Evolutionary conservation across 2,113 vertebrate genomes (phyloP).

Genomic region (Hipposideros armiger): DNA sequence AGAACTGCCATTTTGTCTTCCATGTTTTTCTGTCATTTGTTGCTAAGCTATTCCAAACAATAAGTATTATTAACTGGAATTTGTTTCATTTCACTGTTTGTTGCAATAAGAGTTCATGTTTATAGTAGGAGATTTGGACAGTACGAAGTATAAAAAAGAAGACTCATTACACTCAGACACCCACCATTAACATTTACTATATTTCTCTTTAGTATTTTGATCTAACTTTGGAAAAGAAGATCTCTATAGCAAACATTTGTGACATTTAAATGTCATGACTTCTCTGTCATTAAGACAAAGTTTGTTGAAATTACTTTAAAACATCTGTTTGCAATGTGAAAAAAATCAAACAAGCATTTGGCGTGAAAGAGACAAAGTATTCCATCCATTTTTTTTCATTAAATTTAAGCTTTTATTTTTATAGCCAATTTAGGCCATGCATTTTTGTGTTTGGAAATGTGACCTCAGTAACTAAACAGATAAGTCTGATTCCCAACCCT

Average conservation of each 20-base stretch:
- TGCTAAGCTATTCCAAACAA: neutral
- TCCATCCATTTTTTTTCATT: neutral
- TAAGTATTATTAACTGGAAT: neutral
- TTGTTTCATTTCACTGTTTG: neutral
- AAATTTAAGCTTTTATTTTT: neutral
- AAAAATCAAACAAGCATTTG: neutral
- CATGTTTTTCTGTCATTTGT: neutral
- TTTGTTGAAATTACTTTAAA: constrained; percentile 47
- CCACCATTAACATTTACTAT: neutral
- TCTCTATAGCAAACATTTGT: constrained; percentile 1
- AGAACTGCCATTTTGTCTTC: neutral
- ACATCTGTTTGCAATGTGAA: neutral
- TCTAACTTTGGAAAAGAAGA: neutral
- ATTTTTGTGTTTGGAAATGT: neutral
- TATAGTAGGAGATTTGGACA: neutral
- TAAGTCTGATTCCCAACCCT: neutral
- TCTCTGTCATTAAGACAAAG: neutral
- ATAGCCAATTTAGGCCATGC: neutral
- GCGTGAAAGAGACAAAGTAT: neutral
- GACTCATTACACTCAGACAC: neutral
- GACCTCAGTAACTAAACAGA: neutral
- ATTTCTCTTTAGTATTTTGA: neutral
- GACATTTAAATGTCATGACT: constrained; percentile 49
- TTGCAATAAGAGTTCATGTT: neutral
- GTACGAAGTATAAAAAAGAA: neutral